These are phyloP conservation scores for Drosophila planitibia DNA, from an alignment of 2,888 invertebrate species.

Conservation along the genomic window DNA sequence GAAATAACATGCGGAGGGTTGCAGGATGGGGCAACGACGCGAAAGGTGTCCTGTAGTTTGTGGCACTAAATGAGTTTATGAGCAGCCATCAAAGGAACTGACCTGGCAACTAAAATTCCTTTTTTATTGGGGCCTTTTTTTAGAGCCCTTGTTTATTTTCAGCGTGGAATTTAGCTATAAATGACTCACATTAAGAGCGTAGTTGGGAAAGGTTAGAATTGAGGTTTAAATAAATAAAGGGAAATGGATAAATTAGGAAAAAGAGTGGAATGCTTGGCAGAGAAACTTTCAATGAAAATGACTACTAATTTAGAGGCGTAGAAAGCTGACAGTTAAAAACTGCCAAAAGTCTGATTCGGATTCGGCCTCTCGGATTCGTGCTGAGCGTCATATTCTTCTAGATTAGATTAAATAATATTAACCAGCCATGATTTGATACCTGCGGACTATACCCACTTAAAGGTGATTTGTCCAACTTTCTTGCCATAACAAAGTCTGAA, in stretches of 20 bases:
- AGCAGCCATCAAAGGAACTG: slow-evolving; percentile 14
- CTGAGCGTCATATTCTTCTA: no score
- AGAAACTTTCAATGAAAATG: neutral
- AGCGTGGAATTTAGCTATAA: neutral
- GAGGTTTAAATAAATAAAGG: neutral
- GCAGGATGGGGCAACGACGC: neutral
- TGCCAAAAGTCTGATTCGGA: no score
- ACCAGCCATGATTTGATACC: neutral
- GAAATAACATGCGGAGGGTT: neutral
- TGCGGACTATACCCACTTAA: neutral
- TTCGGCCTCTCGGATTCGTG: no score
- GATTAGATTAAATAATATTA: neutral
- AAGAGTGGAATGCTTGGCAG: neutral
- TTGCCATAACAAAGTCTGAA: neutral
- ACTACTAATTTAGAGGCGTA: neutral
- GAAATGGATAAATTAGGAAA: neutral
- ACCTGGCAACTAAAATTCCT: neutral
- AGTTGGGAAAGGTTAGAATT: neutral
- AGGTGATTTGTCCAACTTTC: neutral
- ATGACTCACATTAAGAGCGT: neutral
- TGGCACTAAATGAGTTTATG: slow-evolving; percentile 4
- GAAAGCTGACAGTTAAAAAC: neutral
- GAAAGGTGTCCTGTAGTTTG: neutral
- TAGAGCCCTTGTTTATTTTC: slow-evolving; percentile 1
- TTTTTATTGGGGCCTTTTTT: neutral